Percentiles rank a stretch among this genome's conserved stretches.
phyloP scores from a whole-genome alignment of 2,797 vertebrate genomes.

The Microctenopoma lineatum region DNA sequence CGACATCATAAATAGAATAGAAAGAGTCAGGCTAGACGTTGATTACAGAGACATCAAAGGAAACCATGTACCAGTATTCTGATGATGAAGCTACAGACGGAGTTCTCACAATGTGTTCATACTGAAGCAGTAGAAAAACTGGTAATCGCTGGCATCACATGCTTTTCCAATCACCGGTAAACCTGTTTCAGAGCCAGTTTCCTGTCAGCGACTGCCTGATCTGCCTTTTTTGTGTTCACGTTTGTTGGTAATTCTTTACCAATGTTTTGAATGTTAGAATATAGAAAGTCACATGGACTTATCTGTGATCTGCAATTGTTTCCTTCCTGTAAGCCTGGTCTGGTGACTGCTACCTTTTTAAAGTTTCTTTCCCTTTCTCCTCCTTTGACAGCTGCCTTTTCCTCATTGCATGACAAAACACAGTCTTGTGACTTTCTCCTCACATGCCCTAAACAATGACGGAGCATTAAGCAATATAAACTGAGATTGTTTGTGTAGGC shows the following conservation, averaged over 20 bases:
- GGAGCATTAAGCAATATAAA: slow-evolving; percentile 14
- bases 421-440: slow-evolving; percentile 38
- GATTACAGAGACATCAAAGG: background rate
- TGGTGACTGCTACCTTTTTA: slow-evolving; percentile 40
- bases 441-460: slow-evolving; percentile 22
- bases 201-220: background rate
- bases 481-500: too few species aligned
- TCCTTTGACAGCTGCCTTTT: slow-evolving; percentile 1
- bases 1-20: background rate
- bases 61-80: background rate
- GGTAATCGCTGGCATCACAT: slow-evolving; percentile 39
- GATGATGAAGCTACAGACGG: too few species aligned
- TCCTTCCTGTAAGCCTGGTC: slow-evolving; percentile 49
- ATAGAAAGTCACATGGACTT: slow-evolving; percentile 26
- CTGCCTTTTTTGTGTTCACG: background rate
- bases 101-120: background rate
- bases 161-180: slow-evolving; percentile 32
- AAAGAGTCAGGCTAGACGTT: background rate
- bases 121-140: background rate
- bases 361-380: slow-evolving; percentile 14
- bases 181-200: slow-evolving; percentile 50
- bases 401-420: slow-evolving; percentile 11
- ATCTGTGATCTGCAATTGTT: background rate
- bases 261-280: background rate
- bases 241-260: slow-evolving; percentile 15